Base-by-base conservation (phyloP, 2,797 vertebrate genomes). In the Neosilurus mollespiculum region DNA sequence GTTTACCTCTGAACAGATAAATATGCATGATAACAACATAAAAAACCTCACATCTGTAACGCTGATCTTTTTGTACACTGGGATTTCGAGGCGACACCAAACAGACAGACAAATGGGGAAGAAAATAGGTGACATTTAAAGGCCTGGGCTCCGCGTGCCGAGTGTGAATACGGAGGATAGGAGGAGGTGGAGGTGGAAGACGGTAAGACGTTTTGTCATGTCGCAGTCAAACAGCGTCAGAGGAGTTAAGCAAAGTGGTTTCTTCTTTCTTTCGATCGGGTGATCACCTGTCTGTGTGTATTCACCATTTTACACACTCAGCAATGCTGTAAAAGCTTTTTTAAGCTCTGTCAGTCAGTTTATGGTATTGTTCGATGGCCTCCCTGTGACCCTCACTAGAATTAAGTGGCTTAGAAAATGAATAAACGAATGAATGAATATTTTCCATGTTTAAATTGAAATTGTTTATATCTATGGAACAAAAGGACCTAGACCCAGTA, bases 1-100 rank as follows among this genome's bases (percentile, higher is more conserved):
- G 86, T 89, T 86, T 83, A 86, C 87, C 89, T 93, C 90, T 86
- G 87, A 92, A 88, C 65, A 81, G 71, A 88, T 84, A 85, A 85
- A 85, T 86, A 82, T 80, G 86, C 82, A 85, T 51, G 88, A 92
- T 88, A 88, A 87, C 90, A 83, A 76, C 85, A 72, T 86, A 69
- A 87, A 87, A 84, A 72, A 14, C 53, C 51, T 80, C 58, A 56
- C 85, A 85, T 89, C 87, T 91, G 58, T 91, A 78, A 78, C 64
- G 86, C 71, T 85, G 81, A 83, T 90, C 87, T 87, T 71, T 84
- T 83, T 62, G 69, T 73, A 54, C 24, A 18, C 53, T 20, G 10
- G 71, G n/a, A 78, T 76, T 86, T 89, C 76, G 20, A 30, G 85
- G 86, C 61, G 24, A 76, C 81, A 82, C 37, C 81, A 78, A 77